phyloP scores from a whole-genome alignment of 30 jellyfish, hydroid and myxozoan species.

The Rhopilema esculentum region DNA sequence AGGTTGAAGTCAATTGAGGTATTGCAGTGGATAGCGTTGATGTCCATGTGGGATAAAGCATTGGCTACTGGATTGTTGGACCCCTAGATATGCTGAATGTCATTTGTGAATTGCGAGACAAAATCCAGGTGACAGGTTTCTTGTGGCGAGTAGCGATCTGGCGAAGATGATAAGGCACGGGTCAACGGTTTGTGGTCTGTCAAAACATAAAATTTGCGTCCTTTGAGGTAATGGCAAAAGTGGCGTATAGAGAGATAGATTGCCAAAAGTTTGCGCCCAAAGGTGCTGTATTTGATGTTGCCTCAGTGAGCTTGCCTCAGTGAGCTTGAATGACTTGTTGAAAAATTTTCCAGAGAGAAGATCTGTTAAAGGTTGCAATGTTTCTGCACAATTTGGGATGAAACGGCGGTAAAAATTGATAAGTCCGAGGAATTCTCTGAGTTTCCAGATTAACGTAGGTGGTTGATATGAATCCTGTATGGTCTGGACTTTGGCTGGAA shows the following conservation, averaged over 20 bases:
- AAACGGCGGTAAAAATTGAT: conserved; percentile 43
- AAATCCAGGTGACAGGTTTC: too few species aligned
- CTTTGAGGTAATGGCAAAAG: not conserved
- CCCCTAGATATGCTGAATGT: conserved; percentile 17
- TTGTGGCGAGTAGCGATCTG: too few species aligned
- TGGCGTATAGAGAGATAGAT: not conserved
- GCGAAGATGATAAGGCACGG: not conserved
- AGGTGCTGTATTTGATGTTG: conserved; percentile 13
- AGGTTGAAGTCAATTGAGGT: not conserved
- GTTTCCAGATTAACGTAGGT: not conserved
- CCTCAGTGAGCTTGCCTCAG: too few species aligned
- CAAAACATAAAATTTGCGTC: not conserved
- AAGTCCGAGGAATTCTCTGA: conserved; percentile 12
- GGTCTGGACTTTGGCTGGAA: conserved; percentile 33
- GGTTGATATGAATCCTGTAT: conserved; percentile 19
- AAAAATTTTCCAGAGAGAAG: too few species aligned
- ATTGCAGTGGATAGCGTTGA: not conserved
- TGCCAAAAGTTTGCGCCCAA: conserved; percentile 5
- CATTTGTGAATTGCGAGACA: too few species aligned
- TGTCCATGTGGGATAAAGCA: conserved; percentile 32
- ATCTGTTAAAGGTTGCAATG: conserved; percentile 37
- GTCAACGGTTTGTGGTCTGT: too few species aligned
- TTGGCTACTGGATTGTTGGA: conserved; percentile 18
- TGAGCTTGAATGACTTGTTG: too few species aligned
- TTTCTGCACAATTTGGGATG: conserved; percentile 31